These are phyloP conservation scores for Leiothrix lutea DNA, from an alignment of 2,113 vertebrate genomes.

Conservation along the genomic window DNA sequence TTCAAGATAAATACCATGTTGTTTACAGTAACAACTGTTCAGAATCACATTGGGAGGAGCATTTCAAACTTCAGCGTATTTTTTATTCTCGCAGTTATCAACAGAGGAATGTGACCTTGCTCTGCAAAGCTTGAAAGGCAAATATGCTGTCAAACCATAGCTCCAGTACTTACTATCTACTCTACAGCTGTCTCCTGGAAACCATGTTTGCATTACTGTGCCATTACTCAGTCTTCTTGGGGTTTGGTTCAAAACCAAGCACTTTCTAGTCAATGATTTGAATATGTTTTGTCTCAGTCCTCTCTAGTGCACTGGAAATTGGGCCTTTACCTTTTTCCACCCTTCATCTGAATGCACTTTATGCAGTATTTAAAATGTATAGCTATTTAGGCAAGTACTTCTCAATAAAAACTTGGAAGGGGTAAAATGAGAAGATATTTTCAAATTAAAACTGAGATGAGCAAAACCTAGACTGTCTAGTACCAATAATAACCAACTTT, in stretches of 20 bases:
- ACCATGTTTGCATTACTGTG: not conserved
- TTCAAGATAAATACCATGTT: not conserved
- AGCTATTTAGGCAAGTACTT: not conserved
- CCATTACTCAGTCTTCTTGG: not conserved
- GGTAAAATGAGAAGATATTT: not conserved
- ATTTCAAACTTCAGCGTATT: not conserved
- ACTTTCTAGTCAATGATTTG: not conserved
- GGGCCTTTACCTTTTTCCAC: not conserved
- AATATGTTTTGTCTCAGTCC: not conserved
- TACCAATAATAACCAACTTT: not conserved
- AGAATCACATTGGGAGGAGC: not conserved
- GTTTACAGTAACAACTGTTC: not conserved
- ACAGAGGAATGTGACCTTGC: not conserved
- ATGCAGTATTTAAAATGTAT: not conserved
- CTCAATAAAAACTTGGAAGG: not conserved
- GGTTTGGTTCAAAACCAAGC: not conserved
- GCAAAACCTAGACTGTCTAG: not conserved
- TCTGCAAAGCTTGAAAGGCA: not conserved
- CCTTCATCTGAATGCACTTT: constrained; percentile 33
- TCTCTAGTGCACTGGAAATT: not conserved
- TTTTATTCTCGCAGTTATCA: not conserved
- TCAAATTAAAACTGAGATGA: not conserved
- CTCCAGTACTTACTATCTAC: not conserved
- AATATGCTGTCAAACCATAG: not conserved
- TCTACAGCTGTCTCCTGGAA: not conserved